Conservation (phyloP, 2,888 invertebrate genomes). For the Yponomeuta cagnagella region DNA sequence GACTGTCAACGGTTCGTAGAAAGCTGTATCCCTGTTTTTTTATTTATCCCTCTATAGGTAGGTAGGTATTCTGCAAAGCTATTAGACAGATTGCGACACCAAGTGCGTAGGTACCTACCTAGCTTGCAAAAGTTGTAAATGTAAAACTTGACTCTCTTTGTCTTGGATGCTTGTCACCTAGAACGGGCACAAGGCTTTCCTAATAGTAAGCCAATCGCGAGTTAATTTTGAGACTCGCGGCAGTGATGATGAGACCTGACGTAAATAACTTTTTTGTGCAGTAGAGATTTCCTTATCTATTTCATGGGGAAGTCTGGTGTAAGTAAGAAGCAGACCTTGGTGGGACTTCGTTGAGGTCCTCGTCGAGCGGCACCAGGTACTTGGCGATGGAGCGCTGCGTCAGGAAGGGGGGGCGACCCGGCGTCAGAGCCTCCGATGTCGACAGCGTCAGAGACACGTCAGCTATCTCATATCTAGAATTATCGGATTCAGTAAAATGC, state of each 20-base stretch:
- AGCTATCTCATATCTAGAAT: constrained; percentile 41
- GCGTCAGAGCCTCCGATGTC: constrained; percentile 58
- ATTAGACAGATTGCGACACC: too few species aligned
- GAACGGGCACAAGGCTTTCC: too few species aligned
- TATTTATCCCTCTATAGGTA: background rate
- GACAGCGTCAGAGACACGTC: constrained; percentile 36
- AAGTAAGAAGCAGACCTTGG: constrained; percentile 38
- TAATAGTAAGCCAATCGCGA: too few species aligned
- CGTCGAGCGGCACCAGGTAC: constrained; percentile 61
- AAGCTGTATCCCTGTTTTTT: background rate
- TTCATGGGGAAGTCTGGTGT: background rate
- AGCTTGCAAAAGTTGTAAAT: too few species aligned
- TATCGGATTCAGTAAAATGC: background rate
- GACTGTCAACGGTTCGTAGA: background rate
- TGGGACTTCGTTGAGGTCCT: constrained; percentile 46
- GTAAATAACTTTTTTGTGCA: too few species aligned
- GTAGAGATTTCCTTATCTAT: background rate
- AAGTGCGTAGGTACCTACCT: too few species aligned
- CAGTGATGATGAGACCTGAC: too few species aligned
- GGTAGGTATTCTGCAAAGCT: background rate
- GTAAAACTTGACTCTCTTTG: too few species aligned
- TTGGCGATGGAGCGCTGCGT: constrained; percentile 66
- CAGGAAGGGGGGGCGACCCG: constrained; percentile 54
- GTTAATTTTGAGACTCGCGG: too few species aligned
- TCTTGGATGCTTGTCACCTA: too few species aligned